Base-by-base conservation (phyloP, 2,797 vertebrate genomes). In the Syngnathus rostellatus region DNA sequence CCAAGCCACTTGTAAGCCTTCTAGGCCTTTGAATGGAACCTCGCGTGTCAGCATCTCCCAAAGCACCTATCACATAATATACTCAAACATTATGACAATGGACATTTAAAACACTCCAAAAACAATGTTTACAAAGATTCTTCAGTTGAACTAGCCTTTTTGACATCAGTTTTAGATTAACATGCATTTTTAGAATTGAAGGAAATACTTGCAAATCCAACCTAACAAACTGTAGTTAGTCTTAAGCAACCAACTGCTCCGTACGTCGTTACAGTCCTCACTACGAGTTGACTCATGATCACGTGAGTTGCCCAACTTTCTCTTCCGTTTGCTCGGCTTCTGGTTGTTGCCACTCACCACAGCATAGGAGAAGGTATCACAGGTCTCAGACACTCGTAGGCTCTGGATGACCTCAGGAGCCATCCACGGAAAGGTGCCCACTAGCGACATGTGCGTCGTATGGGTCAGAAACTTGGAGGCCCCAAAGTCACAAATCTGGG, bases 31-130 rank as follows among this genome's bases (percentile, higher is more conserved):
- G 89, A 99, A 99, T 71, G 97, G 97, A 82, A 98, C 92, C 88
- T 99, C 97, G 82, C 94, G 92, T 70, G 97, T 99, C 82, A 99
- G 91, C 95, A 98, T 98, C 90, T 99, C 97, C 97, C 97, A 99
- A 81, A 99, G 94, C 90, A 99, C 97, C 97, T 99, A 88, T 75
- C 71, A 73, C 37, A 48, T 72, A 76, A 57, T 38, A 64, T 57
- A 14, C 46, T 45, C 9, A 45, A 5, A 45, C 12, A 17, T 48
- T 48, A 46, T 46, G 45, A 46, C 14, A 48, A 48, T 48, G 77
- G 50, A 62, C 58, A 71, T 64, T 68, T 48, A 50, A 70, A 70
- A 63, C 38, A 72, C 48, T 39, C 66, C 39, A 41, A 73, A 31
- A 31, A 31, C 31, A 31, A 31, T 31, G 31, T 31, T 31, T 31